These are phyloP conservation scores for Protaetia brevitarsis DNA, from an alignment of 1,140 invertebrate genomes.

Conservation along the genomic window DNA sequence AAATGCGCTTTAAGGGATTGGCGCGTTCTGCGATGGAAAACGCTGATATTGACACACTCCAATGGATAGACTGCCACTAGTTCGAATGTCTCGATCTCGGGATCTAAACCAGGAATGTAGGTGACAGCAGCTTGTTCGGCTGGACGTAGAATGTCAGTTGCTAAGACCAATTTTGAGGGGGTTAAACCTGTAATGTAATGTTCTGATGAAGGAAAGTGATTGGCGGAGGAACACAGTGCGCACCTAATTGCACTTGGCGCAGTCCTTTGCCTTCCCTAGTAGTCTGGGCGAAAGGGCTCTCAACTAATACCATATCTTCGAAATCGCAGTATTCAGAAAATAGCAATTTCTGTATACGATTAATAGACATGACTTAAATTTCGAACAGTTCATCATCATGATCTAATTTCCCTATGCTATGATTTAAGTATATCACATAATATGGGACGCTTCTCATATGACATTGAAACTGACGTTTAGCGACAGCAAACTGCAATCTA, in stretches of 20 bases:
- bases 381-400: conserved; percentile 31
- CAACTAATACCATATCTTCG: conserved; percentile 57
- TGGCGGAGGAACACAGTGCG: conserved; percentile 26
- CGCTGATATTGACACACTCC: conserved; percentile 54
- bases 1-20: conserved; percentile 58
- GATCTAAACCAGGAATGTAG: conserved; percentile 50
- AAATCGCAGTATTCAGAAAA: conserved; percentile 59
- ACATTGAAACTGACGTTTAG: neutral
- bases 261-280: conserved; percentile 56
- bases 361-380: conserved; percentile 47
- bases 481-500: no score
- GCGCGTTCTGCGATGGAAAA: conserved; percentile 54
- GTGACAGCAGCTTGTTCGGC: conserved; percentile 38
- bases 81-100: conserved; percentile 57
- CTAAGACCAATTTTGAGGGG: conserved; percentile 55
- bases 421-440: no score
- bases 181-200: conserved; percentile 50
- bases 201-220: neutral
- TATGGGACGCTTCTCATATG: neutral
- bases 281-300: conserved; percentile 62
- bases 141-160: conserved; percentile 51
- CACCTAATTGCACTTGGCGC: conserved; percentile 57
- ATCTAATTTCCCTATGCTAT: conserved; percentile 18
- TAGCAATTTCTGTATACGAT: conserved; percentile 57
- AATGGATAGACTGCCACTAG: conserved; percentile 58